Percentiles rank a stretch among this genome's conserved stretches.
phyloP scores from a whole-genome alignment of 1,140 invertebrate genomes.

The Oscheius sp. region DNA sequence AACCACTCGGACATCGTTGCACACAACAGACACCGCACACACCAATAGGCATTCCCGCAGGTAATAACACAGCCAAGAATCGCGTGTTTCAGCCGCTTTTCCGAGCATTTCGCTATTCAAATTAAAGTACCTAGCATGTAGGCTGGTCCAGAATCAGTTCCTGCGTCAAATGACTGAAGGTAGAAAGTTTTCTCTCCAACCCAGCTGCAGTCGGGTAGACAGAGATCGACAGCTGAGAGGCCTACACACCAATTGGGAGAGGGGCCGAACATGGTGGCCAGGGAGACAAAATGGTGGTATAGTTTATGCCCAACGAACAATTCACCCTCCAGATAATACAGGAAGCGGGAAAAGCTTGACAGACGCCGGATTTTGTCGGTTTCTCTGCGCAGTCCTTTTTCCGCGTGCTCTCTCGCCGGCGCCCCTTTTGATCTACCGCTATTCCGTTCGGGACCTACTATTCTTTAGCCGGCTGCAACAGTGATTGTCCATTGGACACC shows the following conservation, averaged over 20 bases:
- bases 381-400: too few species aligned
- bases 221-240: slow-evolving; percentile 78
- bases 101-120: too few species aligned
- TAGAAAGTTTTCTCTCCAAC: slow-evolving; percentile 75
- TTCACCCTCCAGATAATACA: too few species aligned
- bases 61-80: background rate
- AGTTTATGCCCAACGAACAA: slow-evolving; percentile 67
- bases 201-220: slow-evolving; percentile 84
- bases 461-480: too few species aligned
- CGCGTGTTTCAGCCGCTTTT: too few species aligned
- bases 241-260: slow-evolving; percentile 94
- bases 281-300: slow-evolving; percentile 81
- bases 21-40: background rate
- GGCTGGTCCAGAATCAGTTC: slow-evolving; percentile 84
- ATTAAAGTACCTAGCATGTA: slow-evolving; percentile 87
- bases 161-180: slow-evolving; percentile 88
- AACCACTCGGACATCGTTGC: slow-evolving; percentile 85
- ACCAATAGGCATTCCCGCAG: background rate
- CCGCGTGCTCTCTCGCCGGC: too few species aligned
- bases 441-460: too few species aligned
- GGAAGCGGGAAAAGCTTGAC: too few species aligned
- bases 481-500: too few species aligned
- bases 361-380: too few species aligned
- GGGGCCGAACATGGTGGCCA: slow-evolving; percentile 89
- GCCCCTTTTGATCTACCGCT: too few species aligned